Conservation (phyloP, 2,113 vertebrate species). For the Lagopus leucura region DNA sequence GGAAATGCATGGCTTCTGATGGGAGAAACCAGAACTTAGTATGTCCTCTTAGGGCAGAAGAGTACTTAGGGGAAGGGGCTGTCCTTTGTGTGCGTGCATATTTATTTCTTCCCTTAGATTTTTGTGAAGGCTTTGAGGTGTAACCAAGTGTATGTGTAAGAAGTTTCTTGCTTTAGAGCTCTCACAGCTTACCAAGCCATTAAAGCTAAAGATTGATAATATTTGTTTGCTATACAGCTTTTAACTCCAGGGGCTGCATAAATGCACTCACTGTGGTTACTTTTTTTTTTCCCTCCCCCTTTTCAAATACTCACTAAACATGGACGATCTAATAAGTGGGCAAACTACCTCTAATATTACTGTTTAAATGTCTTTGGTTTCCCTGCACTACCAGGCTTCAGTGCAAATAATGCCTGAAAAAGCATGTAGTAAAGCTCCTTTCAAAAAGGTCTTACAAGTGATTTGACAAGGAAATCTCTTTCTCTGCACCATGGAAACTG, state of each 20-base stretch:
- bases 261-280: neutral
- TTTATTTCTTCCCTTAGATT: neutral
- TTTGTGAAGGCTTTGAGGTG: neutral
- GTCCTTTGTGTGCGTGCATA: neutral
- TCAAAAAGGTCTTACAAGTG: neutral
- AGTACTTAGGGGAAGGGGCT: neutral
- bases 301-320: neutral
- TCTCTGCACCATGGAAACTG: conserved; percentile 1
- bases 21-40: neutral
- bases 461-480: conserved; percentile 39
- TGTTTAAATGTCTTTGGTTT: conserved; percentile 43
- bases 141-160: rapidly evolving
- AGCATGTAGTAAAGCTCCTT: neutral
- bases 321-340: neutral
- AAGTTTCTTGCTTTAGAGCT: neutral
- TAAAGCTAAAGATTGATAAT: neutral
- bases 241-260: neutral
- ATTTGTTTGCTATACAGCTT: neutral
- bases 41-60: rapidly evolving
- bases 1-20: neutral
- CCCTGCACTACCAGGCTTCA: neutral
- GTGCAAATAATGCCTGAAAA: conserved; percentile 32
- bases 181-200: neutral
- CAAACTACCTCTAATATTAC: neutral
- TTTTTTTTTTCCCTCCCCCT: neutral